phyloP scores from a whole-genome alignment of 2,797 vertebrate species.

The Melanogrammus aeglefinus region DNA sequence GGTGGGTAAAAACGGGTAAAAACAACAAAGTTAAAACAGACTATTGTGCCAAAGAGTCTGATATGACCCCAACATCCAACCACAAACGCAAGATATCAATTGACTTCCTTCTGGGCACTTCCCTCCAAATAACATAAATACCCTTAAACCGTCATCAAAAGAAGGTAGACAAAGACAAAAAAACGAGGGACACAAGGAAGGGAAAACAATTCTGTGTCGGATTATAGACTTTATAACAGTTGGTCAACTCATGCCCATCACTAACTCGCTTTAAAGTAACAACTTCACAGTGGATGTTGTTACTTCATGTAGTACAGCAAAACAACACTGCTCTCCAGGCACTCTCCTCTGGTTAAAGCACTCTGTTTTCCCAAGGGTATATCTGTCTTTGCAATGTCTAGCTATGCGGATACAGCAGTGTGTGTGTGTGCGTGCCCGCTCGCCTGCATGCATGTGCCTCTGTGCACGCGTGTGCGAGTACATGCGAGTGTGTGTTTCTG shows the following conservation, averaged over 20 bases:
- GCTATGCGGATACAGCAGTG: slow-evolving; percentile 21
- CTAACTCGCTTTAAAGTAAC: slow-evolving; percentile 6
- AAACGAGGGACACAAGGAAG: not conserved
- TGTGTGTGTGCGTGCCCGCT: slow-evolving; percentile 9
- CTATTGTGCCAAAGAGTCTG: not conserved
- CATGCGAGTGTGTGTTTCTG: slow-evolving; percentile 44
- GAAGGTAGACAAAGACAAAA: not conserved
- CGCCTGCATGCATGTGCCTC: not conserved
- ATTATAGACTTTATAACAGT: not conserved
- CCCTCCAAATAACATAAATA: not conserved
- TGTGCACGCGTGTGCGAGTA: slow-evolving; percentile 11
- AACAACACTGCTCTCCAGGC: slow-evolving; percentile 45
- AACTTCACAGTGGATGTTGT: slow-evolving; percentile 21
- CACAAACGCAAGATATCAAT: not conserved
- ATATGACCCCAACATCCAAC: too few relatives aligned
- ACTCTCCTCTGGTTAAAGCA: slow-evolving; percentile 42
- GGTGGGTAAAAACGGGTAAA: not conserved
- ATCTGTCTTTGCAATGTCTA: slow-evolving; percentile 29
- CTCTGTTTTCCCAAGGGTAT: slow-evolving; percentile 38
- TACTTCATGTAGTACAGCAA: slow-evolving; percentile 36
- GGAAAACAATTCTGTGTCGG: not conserved
- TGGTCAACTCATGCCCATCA: not conserved
- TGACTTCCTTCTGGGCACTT: not conserved
- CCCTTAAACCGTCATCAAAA: not conserved
- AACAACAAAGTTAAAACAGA: not conserved